Conservation (phyloP, 2,888 invertebrate species). For the Orthosia gracilis region DNA sequence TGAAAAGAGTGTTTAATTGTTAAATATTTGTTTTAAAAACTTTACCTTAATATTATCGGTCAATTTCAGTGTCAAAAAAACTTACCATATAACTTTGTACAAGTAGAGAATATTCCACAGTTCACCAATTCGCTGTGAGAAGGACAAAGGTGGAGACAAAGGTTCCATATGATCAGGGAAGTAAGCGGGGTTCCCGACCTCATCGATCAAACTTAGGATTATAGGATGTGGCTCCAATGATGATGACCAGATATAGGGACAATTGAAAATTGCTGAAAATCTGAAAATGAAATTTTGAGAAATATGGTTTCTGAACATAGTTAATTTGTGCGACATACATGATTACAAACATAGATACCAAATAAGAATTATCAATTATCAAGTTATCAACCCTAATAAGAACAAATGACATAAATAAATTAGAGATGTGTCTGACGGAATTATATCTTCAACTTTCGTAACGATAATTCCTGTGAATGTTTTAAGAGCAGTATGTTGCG, state of each 20-base stretch:
- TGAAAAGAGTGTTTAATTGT: not conserved
- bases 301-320: not conserved
- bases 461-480: not conserved
- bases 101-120: slow-evolving; percentile 57
- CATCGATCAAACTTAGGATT: slow-evolving; percentile 72
- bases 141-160: slow-evolving; percentile 67
- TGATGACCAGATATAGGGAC: slow-evolving; percentile 72
- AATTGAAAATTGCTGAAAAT: slow-evolving; percentile 63
- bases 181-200: slow-evolving; percentile 77
- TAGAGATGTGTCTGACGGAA: too few relatives aligned
- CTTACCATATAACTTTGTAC: slow-evolving; percentile 47
- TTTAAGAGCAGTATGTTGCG: not conserved
- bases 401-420: too few relatives aligned
- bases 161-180: slow-evolving; percentile 65
- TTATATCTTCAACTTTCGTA: not conserved
- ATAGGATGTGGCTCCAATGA: slow-evolving; percentile 72
- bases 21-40: not conserved
- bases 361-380: too few relatives aligned
- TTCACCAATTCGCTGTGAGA: slow-evolving; percentile 66
- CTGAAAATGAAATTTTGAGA: slow-evolving; percentile 29
- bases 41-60: not conserved
- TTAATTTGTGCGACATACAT: not conserved
- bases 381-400: too few relatives aligned
- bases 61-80: not conserved
- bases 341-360: not conserved